These are phyloP conservation scores for Hippocampus comes DNA, from an alignment of 2,113 vertebrate species.

Conservation along the genomic window DNA sequence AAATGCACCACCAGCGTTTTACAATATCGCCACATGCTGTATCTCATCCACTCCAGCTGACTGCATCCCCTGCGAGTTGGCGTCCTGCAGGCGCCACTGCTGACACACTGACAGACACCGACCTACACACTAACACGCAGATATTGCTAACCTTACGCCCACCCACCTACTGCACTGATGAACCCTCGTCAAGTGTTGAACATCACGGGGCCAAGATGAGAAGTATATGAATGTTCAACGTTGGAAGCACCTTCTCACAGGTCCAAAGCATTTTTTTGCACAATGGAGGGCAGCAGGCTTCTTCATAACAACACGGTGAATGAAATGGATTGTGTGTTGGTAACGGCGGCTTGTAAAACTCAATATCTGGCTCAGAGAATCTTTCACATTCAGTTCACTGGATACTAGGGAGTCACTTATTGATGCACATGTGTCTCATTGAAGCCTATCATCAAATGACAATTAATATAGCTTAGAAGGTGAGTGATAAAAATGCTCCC, in stretches of 20 bases:
- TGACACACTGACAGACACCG: slow-evolving; percentile 57
- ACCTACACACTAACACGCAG: slow-evolving; percentile 47
- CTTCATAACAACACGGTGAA: slow-evolving; percentile 40
- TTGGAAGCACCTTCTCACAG: slow-evolving; percentile 34
- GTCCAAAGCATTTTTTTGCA: slow-evolving; percentile 28
- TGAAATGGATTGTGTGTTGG: slow-evolving; percentile 18
- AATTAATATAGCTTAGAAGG: no score
- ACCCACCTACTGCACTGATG: slow-evolving; percentile 15
- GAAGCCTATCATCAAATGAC: no score
- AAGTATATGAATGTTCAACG: slow-evolving; percentile 30
- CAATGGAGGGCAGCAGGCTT: slow-evolving; percentile 28
- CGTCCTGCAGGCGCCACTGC: slow-evolving; percentile 51
- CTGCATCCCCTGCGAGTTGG: slow-evolving; percentile 34
- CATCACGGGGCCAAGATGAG: slow-evolving; percentile 38
- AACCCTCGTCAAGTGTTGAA: slow-evolving; percentile 45
- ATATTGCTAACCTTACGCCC: slow-evolving; percentile 39
- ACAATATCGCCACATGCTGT: slow-evolving; percentile 40
- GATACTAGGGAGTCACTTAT: neutral
- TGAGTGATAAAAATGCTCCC: neutral
- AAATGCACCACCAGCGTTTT: slow-evolving; percentile 44
- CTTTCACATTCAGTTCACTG: neutral
- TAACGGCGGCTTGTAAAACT: slow-evolving; percentile 19
- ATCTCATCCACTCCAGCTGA: slow-evolving; percentile 50
- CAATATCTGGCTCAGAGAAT: no score
- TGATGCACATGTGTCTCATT: neutral